phyloP scores from a whole-genome alignment of 2,888 invertebrate genomes.

The Rhogogaster chlorosoma region DNA sequence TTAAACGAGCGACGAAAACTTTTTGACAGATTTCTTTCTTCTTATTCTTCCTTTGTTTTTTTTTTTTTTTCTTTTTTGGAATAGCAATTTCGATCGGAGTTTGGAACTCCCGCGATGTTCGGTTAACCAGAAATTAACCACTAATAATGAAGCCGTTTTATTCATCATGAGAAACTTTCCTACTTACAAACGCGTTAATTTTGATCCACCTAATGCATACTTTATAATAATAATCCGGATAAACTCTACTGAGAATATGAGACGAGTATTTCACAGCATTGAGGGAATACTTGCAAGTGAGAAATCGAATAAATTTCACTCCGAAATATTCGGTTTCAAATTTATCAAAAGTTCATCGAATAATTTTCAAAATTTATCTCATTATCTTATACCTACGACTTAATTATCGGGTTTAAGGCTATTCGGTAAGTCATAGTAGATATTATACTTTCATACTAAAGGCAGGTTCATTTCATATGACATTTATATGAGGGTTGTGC shows the following conservation, averaged over 20 bases:
- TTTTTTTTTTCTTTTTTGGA: background rate
- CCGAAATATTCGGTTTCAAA: background rate
- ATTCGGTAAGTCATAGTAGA: background rate
- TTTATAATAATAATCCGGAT: conserved; percentile 1
- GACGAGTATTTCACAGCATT: background rate
- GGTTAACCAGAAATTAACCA: background rate
- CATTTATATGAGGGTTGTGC: background rate
- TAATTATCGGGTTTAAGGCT: background rate
- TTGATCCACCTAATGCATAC: background rate
- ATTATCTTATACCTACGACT: background rate
- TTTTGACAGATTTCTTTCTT: background rate
- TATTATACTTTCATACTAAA: background rate
- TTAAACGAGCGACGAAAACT: background rate
- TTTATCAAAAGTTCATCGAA: background rate
- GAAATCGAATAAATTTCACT: background rate
- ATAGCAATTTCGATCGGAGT: background rate
- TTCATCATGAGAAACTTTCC: background rate
- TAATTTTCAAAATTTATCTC: background rate
- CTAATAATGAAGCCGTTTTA: conserved; percentile 5
- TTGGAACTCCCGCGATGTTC: background rate
- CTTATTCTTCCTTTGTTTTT: background rate
- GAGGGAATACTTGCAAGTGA: background rate
- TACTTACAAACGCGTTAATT: conserved; percentile 1
- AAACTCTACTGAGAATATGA: background rate
- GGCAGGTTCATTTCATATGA: background rate